phyloP scores from a whole-genome alignment of 2,888 invertebrate species.

The Agonopterix heracliana region DNA sequence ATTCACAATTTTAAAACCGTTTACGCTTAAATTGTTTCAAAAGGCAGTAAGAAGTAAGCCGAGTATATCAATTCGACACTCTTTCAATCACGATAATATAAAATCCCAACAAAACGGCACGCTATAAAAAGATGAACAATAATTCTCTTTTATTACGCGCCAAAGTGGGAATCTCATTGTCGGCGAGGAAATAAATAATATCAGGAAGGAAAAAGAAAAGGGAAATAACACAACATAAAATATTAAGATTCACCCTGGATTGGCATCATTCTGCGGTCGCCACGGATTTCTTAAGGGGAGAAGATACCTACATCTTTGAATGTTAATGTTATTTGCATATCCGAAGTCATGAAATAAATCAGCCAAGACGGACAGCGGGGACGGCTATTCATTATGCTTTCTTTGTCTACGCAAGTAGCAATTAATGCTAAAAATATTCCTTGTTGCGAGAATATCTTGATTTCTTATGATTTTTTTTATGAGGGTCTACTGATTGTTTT shows the following conservation, averaged over 20 bases:
- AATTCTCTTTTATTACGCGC: conserved; percentile 75
- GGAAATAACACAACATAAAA: conserved; percentile 75
- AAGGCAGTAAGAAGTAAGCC: no score
- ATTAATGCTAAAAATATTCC: conserved; percentile 55
- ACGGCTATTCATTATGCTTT: conserved; percentile 62
- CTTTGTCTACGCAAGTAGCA: conserved; percentile 63
- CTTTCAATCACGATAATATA: conserved; percentile 59
- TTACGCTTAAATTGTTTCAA: no score
- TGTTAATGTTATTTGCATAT: conserved; percentile 75
- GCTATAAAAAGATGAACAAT: conserved; percentile 74
- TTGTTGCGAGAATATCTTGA: conserved; percentile 18
- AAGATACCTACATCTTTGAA: conserved; percentile 69
- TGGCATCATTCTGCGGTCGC: conserved; percentile 72
- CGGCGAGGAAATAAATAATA: conserved; percentile 73
- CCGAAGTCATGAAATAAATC: conserved; percentile 76
- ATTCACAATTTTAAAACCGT: no score
- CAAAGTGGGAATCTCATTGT: conserved; percentile 76
- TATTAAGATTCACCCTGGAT: conserved; percentile 75
- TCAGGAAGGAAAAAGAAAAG: conserved; percentile 70
- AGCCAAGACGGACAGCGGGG: conserved; percentile 69
- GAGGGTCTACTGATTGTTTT: no score
- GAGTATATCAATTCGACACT: conserved; percentile 39
- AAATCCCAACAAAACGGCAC: conserved; percentile 65
- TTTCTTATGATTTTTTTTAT: no score
- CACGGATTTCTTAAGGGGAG: conserved; percentile 60